Evolutionary conservation across 2,113 vertebrate species (phyloP), one percentile per base, ranked within the genome.

Genomic region (Cromileptes altivelis): DNA sequence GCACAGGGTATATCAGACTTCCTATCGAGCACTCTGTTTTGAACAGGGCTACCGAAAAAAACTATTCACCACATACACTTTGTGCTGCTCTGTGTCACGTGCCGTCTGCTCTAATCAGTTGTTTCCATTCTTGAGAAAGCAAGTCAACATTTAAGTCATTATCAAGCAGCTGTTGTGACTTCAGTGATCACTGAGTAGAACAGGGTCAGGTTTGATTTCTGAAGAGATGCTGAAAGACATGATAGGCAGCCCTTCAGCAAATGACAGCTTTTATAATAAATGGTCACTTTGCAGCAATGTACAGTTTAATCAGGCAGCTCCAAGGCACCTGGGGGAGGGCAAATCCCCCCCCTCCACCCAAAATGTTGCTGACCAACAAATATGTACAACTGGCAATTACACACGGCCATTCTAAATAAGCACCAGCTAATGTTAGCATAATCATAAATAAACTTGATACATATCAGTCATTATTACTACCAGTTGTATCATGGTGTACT

Each of bases 1-100:
- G 74, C 78, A 90, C 64, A 50, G 71, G 23, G 52, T 71, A 55
- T 92, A 95, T 95, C 95, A 84, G 79, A 90, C 92, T 94, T 94
- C 91, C 93, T 89, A 93, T 95, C 93, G 81, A n/a, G 47, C 55
- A 40, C 80, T 71, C 33, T 84, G 82, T 89, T 94, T 88, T 76
- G 82, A 86, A 68, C 73, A 42, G 53, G 52, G 61, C 37, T 71
- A 87, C 63, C 53, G 70, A 77, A 84, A 81, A 76, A 84, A 77
- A 55, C 68, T 75, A 62, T 75, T 86, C 73, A 74, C 3, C 60
- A 75, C 60, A 69, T 65, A 57, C 37, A 4, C 60, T 53, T 40
- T 68, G n/a, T 70, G 72, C 78, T 67, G 77, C 52, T 77, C 15
- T 14, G 30, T 6, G 85, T 82, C 83, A 81, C 30, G 71, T 78